These are phyloP conservation scores for Hydropsyche tenuis DNA, from an alignment of 1,140 invertebrate genomes.

Conservation along the genomic window DNA sequence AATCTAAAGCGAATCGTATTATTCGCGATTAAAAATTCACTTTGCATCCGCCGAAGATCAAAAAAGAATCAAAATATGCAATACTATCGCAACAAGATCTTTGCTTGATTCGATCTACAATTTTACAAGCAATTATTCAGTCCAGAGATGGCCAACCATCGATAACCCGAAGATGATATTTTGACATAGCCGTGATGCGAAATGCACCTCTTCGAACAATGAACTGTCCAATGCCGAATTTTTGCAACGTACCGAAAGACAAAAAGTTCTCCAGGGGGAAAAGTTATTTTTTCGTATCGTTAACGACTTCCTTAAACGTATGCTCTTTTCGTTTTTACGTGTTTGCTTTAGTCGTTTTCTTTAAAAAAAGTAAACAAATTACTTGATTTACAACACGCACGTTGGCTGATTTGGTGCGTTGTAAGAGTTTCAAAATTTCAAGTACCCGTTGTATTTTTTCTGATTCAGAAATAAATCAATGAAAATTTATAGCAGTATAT, in stretches of 20 bases:
- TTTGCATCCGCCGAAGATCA: too few species aligned
- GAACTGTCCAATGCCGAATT: background rate
- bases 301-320: conserved; percentile 7
- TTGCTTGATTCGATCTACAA: conserved; percentile 17
- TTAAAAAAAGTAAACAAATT: background rate
- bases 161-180: background rate
- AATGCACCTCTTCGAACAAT: background rate
- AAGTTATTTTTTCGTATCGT: too few species aligned
- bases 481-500: too few species aligned
- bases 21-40: too few species aligned
- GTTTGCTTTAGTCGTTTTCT: too few species aligned
- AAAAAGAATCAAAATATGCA: background rate
- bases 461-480: too few species aligned
- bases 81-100: conserved; percentile 1
- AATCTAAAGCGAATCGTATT: too few species aligned
- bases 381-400: conserved; percentile 11
- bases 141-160: background rate
- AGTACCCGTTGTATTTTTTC: conserved; percentile 1
- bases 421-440: conserved; percentile 8
- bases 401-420: background rate
- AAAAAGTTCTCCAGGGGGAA: too few species aligned
- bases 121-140: conserved; percentile 5
- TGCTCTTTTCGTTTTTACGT: too few species aligned
- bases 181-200: too few species aligned
- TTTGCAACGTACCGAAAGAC: too few species aligned